Base-by-base conservation (phyloP, 1,140 invertebrate genomes). In the Bombus sibiricus region DNA sequence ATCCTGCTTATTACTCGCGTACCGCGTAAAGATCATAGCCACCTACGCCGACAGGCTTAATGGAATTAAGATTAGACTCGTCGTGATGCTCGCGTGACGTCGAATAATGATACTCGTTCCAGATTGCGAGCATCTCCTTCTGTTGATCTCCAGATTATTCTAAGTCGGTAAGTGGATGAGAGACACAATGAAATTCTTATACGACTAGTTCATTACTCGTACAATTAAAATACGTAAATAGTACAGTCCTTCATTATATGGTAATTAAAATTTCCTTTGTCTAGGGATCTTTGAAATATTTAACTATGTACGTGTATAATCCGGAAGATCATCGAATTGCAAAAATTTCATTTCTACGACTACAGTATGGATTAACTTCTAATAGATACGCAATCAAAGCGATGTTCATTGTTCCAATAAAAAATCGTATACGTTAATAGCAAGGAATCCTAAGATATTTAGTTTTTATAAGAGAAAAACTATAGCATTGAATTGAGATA, bases 1-100 rank as follows among this genome's bases (percentile, higher is more conserved):
- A 88, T 89, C 87, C 28, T 2, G 64, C 39, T 59, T 71, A 80
- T 80, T 69, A 59, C 75, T 47, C 59, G 47, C 47, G 47, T 9
- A 32, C 34, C 32, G 41, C 59, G 37, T 77, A n/a, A 41, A 57
- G 10, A 28, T 8, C 28, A n/a, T 53, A 34, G 15, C 73, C 43
- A 77, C 39, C 53, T 59, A 62, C 69, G n/a, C 39, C 34, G 13
- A 15, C 8, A 6, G 59, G n/a, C 59, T 83, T 69, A 71, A 78
- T 83, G 74, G 74, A 71, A 83, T 78, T 83, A 43, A 59, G 82
- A 69, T 77, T 77, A 69, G 37, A 32, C 62, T 43, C 59, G 41
- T 22, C 15, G 47, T 43, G 13, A 41, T 25, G 12, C 68, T 37
- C 22, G 71, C 69, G 69, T 64, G 57, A 37, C 59, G n/a, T 9